A percentile compares a stretch with the other conserved stretches of the same genome.
These are phyloP conservation scores for Astreopora myriophthalma DNA, from an alignment of 64 coral and sea anemone species.

Conservation along the genomic window DNA sequence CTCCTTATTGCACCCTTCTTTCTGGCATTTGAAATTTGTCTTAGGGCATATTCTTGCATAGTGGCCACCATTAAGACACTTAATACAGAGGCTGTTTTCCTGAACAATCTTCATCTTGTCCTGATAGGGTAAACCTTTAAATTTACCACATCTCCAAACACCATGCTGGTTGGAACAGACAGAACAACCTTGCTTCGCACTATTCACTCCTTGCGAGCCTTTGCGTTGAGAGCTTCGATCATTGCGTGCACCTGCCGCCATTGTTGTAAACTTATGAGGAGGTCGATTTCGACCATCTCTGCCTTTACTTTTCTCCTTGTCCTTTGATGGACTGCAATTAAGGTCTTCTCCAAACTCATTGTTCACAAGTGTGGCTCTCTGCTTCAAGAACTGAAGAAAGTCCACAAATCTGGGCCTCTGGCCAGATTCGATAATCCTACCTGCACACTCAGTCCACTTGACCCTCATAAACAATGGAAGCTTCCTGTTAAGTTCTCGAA, in stretches of 20 bases:
- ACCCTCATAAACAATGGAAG: conserved; percentile 64
- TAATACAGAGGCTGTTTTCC: conserved; percentile 70
- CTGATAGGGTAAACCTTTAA: conserved; percentile 49
- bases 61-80: conserved; percentile 65
- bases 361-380: conserved; percentile 63
- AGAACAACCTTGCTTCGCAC: not conserved
- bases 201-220: not conserved
- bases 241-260: not conserved
- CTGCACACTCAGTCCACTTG: conserved; percentile 68
- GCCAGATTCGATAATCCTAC: conserved; percentile 51
- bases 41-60: conserved; percentile 53
- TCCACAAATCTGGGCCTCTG: conserved; percentile 58
- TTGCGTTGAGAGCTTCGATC: not conserved
- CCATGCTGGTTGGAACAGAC: conserved; percentile 61
- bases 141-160: conserved; percentile 67
- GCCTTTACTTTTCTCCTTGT: not conserved
- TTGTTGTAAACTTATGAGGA: not conserved
- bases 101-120: conserved; percentile 55
- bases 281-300: not conserved
- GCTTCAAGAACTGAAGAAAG: conserved; percentile 56
- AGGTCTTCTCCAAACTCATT: conserved; percentile 84
- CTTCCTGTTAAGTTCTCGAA: conserved; percentile 68
- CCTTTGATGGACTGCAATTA: conserved; percentile 1
- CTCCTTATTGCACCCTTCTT: conserved; percentile 37
- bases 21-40: conserved; percentile 54